A percentile compares a stretch with the other conserved stretches of the same genome.
Evolutionary conservation across 2,888 invertebrate species (phyloP).

Genomic region (Nineta flava): DNA sequence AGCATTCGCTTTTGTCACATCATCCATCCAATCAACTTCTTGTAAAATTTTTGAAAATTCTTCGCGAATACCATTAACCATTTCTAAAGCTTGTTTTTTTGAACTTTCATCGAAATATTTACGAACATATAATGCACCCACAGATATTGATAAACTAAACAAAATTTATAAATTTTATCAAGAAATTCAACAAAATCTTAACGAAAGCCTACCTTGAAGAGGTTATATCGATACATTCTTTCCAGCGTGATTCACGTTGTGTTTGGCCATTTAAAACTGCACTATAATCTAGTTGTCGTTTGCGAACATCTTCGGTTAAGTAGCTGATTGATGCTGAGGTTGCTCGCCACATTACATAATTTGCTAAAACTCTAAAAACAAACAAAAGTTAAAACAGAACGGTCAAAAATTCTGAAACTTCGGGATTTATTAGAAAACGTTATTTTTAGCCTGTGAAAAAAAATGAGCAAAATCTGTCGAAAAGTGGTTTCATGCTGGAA

Average conservation of each 20-base stretch:
- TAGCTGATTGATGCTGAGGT: slow-evolving; percentile 68
- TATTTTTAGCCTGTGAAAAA: no score
- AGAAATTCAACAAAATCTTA: background rate
- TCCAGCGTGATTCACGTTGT: slow-evolving; percentile 71
- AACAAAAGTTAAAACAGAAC: slow-evolving; percentile 1
- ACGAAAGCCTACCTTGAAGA: slow-evolving; percentile 43
- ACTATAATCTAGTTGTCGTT: slow-evolving; percentile 64
- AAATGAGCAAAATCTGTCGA: no score
- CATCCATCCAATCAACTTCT: slow-evolving; percentile 88
- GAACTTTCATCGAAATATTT: slow-evolving; percentile 78
- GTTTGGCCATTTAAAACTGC: slow-evolving; percentile 70
- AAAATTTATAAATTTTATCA: slow-evolving; percentile 2
- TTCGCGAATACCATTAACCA: slow-evolving; percentile 70
- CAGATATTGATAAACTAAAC: slow-evolving; percentile 50
- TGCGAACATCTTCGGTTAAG: slow-evolving; percentile 59
- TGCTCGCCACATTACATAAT: slow-evolving; percentile 87
- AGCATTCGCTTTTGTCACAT: slow-evolving; percentile 56
- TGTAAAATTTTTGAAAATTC: slow-evolving; percentile 68
- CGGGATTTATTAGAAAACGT: no score
- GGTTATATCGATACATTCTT: slow-evolving; percentile 73
- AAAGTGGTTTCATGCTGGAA: no score
- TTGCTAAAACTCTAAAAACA: slow-evolving; percentile 49
- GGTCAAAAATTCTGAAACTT: no score
- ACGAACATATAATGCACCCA: slow-evolving; percentile 73
- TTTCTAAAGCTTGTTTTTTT: slow-evolving; percentile 67